Evolutionary conservation across 2,797 vertebrate genomes (phyloP).

Genomic region (Apogon hyalosoma): DNA sequence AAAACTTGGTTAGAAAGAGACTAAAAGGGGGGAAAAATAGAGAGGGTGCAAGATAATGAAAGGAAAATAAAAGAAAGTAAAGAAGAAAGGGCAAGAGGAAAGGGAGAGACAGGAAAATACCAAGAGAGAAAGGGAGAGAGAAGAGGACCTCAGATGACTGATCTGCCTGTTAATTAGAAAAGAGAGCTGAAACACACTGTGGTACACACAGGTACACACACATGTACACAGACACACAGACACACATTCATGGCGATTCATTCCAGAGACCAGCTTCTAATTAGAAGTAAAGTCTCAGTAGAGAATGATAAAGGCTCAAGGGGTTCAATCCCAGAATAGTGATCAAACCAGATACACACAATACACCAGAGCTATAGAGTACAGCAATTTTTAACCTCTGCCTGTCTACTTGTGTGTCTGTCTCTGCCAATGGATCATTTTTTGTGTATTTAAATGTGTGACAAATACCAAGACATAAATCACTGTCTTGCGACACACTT

Average conservation of each 20-base stretch:
- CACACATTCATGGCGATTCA: constrained; percentile 72
- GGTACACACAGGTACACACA: constrained; percentile 50
- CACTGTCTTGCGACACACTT: neutral
- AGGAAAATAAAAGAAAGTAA: constrained; percentile 22
- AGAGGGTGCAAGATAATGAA: constrained; percentile 26
- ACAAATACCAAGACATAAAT: constrained; percentile 15
- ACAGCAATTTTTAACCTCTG: constrained; percentile 49
- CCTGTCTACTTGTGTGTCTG: constrained; percentile 24
- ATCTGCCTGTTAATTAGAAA: constrained; percentile 81
- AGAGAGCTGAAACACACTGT: constrained; percentile 64
- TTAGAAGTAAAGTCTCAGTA: constrained; percentile 79
- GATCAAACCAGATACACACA: constrained; percentile 65
- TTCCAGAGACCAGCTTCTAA: constrained; percentile 77
- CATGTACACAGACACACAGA: constrained; percentile 12
- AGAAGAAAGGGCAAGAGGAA: constrained; percentile 39
- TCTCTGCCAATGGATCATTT: constrained; percentile 1
- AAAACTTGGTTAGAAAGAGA: constrained; percentile 19
- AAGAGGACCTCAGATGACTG: constrained; percentile 74
- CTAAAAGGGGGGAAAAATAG: neutral
- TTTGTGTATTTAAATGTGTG: neutral
- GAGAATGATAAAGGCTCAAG: constrained; percentile 72
- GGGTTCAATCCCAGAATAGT: constrained; percentile 74
- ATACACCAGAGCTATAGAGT: constrained; percentile 38
- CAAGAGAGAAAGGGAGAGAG: constrained; percentile 47
- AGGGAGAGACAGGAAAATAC: constrained; percentile 45